Base-by-base conservation (phyloP, 2,113 vertebrate genomes). In the Mugil cephalus region DNA sequence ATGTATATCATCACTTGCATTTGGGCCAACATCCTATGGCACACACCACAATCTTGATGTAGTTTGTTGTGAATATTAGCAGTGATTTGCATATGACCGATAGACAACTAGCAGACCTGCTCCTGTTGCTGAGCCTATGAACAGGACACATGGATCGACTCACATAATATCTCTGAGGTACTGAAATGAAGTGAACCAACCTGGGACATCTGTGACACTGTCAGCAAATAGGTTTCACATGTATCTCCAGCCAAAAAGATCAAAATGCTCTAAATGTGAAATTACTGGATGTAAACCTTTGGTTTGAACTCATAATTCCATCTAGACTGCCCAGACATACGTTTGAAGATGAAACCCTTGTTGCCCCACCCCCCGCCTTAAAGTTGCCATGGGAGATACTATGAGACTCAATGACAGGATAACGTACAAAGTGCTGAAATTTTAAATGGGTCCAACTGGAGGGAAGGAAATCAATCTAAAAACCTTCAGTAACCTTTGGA, bases 291-390 rank as follows among this genome's bases (percentile, higher is more conserved):
- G n/a, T 17, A 17, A 59, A 59, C 10, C 18, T 46, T 39, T 47
- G 40, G 19, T 30, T 24, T 0, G 0, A 60, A 6, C 15, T 10
- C 55, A 46, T 76, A 9, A 24, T 53, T 62, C 21, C 60, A 52
- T 4, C 48, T 46, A 38, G 55, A 66, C 60, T 21, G 4, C 54
- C 46, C 42, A 30, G 65, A 56, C 30, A 62, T 42, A 64, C 45
- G 50, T 74, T 73, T 85, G 69, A 80, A 77, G 65, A 78, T 77
- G 46, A 64, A 58, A 80, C 50, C 47, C 69, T 6, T 0, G 8
- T 45, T 69, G 48, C 47, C 19, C 58, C 24, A 58, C 24, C 24
- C 24, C 30, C 11, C 70, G 40, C 46, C 58, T 51, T 39, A 18
- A 82, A 59, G 67, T 74, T 60, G 17, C 10, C 30, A 58, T 34